Evolutionary conservation across 2,113 vertebrate species (phyloP).

Genomic region (Otolemur garnettii): DNA sequence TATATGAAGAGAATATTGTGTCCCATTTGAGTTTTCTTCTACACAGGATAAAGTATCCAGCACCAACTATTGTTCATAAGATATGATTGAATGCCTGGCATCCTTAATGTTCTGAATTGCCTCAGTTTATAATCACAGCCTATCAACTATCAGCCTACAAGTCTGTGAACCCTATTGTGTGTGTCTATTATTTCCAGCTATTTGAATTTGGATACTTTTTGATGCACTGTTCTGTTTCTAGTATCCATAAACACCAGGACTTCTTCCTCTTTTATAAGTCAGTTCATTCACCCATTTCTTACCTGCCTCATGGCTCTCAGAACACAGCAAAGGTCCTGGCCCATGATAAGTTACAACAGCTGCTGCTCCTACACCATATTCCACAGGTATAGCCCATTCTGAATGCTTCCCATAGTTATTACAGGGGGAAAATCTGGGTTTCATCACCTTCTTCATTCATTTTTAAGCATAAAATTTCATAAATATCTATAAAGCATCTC

Average conservation of each 20-base stretch:
- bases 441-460: background rate
- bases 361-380: background rate
- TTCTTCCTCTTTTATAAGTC: background rate
- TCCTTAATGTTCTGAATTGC: background rate
- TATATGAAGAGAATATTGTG: background rate
- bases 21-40: background rate
- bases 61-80: background rate
- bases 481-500: background rate
- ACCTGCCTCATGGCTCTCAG: background rate
- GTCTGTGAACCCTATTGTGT: background rate
- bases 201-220: background rate
- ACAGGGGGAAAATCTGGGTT: accelerated
- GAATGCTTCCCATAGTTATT: background rate
- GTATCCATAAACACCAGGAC: background rate
- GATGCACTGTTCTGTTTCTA: background rate
- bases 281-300: background rate
- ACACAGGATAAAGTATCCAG: background rate
- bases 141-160: background rate
- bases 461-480: background rate
- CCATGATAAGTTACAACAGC: background rate
- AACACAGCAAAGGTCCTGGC: background rate
- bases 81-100: background rate
- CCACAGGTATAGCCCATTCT: background rate
- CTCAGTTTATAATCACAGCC: background rate
- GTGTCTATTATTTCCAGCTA: background rate